Conservation (phyloP, 2,888 invertebrate genomes). For the Diaphora mendica region DNA sequence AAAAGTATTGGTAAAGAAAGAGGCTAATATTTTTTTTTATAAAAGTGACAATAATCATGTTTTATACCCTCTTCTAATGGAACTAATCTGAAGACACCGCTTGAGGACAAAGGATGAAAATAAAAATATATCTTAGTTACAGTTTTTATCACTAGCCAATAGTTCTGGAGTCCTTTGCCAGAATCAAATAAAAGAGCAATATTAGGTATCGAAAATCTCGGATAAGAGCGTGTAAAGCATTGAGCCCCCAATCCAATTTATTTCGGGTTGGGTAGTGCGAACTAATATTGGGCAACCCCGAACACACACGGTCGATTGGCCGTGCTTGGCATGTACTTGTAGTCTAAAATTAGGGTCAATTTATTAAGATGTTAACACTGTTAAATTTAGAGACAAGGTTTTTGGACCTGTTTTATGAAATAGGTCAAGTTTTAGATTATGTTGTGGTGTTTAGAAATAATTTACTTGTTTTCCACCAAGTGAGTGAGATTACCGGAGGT, state of each 20-base stretch:
- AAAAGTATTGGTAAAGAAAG: background rate
- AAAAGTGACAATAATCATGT: background rate
- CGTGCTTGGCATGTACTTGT: constrained; percentile 23
- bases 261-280: constrained; percentile 41
- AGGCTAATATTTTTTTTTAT: background rate
- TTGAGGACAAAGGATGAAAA: background rate
- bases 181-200: constrained; percentile 45
- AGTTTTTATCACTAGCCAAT: constrained; percentile 14
- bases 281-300: constrained; percentile 55
- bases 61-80: background rate
- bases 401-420: background rate
- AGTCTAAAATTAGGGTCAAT: constrained; percentile 21
- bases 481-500: too few relatives aligned
- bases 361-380: constrained; percentile 3
- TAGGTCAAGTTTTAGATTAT: background rate
- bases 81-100: background rate
- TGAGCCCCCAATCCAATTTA: constrained; percentile 58
- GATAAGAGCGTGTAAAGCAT: constrained; percentile 55
- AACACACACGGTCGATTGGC: constrained; percentile 40
- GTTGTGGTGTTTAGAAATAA: background rate
- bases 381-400: background rate
- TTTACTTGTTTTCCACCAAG: too few relatives aligned
- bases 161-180: constrained; percentile 15
- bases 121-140: constrained; percentile 1
- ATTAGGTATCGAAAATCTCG: constrained; percentile 49